phyloP scores from a whole-genome alignment of 2,113 vertebrate genomes.

The Percina caprodes region DNA sequence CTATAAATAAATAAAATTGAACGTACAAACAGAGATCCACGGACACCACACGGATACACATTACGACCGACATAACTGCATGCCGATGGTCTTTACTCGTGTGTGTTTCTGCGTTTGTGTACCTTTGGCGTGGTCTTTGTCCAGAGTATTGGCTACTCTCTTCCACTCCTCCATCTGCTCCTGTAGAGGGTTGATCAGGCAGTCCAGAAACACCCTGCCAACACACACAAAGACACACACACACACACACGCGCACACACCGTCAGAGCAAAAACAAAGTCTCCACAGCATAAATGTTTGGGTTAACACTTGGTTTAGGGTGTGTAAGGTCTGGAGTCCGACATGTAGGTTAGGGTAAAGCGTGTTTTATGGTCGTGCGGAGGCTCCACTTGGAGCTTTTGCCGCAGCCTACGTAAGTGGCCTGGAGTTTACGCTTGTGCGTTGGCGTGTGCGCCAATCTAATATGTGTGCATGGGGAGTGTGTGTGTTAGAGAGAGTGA shows the following conservation, averaged over 20 bases:
- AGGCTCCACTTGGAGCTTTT: too few species aligned
- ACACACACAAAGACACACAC: conserved; percentile 12
- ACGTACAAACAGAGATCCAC: neutral
- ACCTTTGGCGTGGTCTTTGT: conserved; percentile 96
- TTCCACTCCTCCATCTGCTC: conserved; percentile 98
- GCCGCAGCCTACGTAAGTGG: too few species aligned
- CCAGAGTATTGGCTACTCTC: conserved; percentile 90
- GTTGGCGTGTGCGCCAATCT: too few species aligned
- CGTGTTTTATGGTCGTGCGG: too few species aligned
- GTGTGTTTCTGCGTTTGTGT: neutral
- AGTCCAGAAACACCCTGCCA: conserved; percentile 91
- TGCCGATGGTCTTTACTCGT: neutral
- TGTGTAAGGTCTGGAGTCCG: too few species aligned
- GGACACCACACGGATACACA: neutral
- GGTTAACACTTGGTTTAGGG: too few species aligned
- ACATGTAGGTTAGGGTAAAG: too few species aligned
- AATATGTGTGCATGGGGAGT: too few species aligned
- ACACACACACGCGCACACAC: conserved; percentile 23
- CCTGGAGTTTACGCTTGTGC: too few species aligned
- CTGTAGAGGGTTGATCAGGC: conserved; percentile 95
- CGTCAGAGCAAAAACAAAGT: neutral
- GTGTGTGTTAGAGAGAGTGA: too few species aligned
- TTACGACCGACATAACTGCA: neutral
- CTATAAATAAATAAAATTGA: too few species aligned
- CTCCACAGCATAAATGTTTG: neutral